Evolutionary conservation across 2,888 invertebrate genomes (phyloP).

Genomic region (Xanthia togata): DNA sequence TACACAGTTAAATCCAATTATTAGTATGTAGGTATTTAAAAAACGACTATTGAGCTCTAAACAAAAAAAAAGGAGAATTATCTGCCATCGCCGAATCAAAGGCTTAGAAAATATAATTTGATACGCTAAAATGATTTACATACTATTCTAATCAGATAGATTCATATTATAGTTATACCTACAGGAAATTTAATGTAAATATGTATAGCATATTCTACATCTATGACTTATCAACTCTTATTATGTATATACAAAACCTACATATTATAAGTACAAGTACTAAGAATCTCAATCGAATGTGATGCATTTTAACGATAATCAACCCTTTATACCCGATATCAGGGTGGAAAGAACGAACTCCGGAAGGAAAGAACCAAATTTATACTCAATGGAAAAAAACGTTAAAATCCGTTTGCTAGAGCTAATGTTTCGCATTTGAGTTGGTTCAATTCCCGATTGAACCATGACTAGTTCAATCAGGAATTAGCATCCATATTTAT

Average conservation of each 20-base stretch:
- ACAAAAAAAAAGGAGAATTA: not conserved
- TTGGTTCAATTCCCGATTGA: too few species aligned
- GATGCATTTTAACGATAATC: constrained; percentile 47
- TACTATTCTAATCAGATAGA: constrained; percentile 59
- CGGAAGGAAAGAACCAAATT: not conserved
- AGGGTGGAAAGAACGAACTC: not conserved
- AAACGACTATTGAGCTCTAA: constrained; percentile 1
- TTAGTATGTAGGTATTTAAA: constrained; percentile 8
- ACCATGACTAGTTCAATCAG: too few species aligned
- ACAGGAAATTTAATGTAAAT: constrained; percentile 38
- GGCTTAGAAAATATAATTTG: constrained; percentile 33
- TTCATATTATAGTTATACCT: constrained; percentile 37
- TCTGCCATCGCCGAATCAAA: not conserved
- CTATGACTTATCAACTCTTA: constrained; percentile 48
- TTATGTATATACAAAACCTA: constrained; percentile 55
- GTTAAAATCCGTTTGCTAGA: not conserved
- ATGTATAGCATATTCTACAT: constrained; percentile 48
- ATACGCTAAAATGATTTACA: constrained; percentile 27
- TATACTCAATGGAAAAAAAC: not conserved
- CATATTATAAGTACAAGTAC: constrained; percentile 48
- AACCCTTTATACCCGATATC: constrained; percentile 1
- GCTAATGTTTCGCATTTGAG: too few species aligned
- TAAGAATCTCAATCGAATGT: constrained; percentile 60
- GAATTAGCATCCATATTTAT: not conserved
- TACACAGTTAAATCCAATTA: constrained; percentile 25